Conservation (phyloP, 1,140 invertebrate species). For the Procambarus virginalis region DNA sequence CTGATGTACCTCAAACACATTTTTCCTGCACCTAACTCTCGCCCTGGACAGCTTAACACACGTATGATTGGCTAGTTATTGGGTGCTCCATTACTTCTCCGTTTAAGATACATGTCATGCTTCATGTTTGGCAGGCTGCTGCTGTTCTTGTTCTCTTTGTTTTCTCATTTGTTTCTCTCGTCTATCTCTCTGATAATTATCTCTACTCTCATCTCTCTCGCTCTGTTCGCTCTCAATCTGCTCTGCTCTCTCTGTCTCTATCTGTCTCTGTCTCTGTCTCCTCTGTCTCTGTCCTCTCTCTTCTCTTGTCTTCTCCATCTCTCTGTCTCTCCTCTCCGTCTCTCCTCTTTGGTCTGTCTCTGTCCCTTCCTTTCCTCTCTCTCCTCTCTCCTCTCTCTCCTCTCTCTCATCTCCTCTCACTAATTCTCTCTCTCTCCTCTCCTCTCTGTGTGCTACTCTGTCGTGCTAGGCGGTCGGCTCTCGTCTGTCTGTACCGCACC, state of each 20-base stretch:
- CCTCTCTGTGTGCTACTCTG: neutral
- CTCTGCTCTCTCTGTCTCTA: neutral
- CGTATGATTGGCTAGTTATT: constrained; percentile 37
- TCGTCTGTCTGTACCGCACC: too few relatives aligned
- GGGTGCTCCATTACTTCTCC: constrained; percentile 39
- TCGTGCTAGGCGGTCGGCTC: too few relatives aligned
- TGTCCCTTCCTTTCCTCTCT: neutral
- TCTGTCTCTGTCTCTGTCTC: neutral
- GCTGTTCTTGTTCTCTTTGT: neutral
- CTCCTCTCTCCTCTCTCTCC: neutral
- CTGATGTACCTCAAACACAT: neutral
- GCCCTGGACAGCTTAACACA: constrained; percentile 24
- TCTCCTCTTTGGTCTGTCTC: too few relatives aligned
- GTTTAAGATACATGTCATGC: constrained; percentile 29
- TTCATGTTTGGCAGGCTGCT: too few relatives aligned
- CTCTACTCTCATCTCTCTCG: too few relatives aligned
- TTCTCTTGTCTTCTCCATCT: too few relatives aligned
- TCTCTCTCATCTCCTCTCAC: neutral
- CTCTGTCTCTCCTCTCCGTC: too few relatives aligned
- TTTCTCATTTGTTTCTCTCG: too few relatives aligned
- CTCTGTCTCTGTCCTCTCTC: neutral
- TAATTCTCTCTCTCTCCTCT: neutral
- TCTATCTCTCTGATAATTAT: too few relatives aligned
- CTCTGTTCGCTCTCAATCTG: too few relatives aligned
- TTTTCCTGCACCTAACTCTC: constrained; percentile 29